Conservation (phyloP, 2,113 vertebrate species). For the Hippocampus zosterae region DNA sequence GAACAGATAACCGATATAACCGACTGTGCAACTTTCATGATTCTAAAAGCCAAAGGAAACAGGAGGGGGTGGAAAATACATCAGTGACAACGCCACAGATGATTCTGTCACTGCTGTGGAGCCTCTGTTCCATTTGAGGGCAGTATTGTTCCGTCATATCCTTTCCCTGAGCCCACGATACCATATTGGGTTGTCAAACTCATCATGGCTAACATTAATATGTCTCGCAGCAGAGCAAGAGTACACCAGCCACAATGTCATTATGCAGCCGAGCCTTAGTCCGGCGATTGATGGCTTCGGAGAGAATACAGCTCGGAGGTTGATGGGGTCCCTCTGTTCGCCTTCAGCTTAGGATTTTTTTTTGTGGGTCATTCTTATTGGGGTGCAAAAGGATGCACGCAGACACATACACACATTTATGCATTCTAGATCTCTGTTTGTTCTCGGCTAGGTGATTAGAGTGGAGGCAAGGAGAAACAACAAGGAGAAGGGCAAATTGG, state of each 20-base stretch:
- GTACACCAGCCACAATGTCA: conserved; percentile 64
- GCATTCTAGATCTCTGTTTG: conserved; percentile 24
- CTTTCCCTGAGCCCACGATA: conserved; percentile 24
- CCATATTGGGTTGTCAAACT: conserved; percentile 65
- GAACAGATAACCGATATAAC: background rate
- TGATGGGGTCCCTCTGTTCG: conserved; percentile 69
- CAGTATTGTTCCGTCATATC: conserved; percentile 53
- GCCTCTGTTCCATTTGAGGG: conserved; percentile 63
- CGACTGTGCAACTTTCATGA: conserved; percentile 7
- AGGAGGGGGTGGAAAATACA: background rate
- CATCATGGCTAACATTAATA: conserved; percentile 64
- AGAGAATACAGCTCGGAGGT: conserved; percentile 63
- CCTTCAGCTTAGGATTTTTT: conserved; percentile 66
- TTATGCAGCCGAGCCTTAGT: conserved; percentile 63
- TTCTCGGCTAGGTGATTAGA: conserved; percentile 32
- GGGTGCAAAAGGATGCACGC: conserved; percentile 47
- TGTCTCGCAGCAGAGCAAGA: conserved; percentile 63
- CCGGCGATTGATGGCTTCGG: conserved; percentile 66
- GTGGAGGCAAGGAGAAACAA: conserved; percentile 14
- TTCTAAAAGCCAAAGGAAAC: conserved; percentile 19
- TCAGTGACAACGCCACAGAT: conserved; percentile 28
- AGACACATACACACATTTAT: conserved; percentile 16
- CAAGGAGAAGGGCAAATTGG: conserved; percentile 10
- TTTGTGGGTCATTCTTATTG: conserved; percentile 59
- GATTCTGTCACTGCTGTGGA: conserved; percentile 38